Evolutionary conservation across 2,797 vertebrate species (phyloP).

Genomic region (Chaetodon trifasciatus): DNA sequence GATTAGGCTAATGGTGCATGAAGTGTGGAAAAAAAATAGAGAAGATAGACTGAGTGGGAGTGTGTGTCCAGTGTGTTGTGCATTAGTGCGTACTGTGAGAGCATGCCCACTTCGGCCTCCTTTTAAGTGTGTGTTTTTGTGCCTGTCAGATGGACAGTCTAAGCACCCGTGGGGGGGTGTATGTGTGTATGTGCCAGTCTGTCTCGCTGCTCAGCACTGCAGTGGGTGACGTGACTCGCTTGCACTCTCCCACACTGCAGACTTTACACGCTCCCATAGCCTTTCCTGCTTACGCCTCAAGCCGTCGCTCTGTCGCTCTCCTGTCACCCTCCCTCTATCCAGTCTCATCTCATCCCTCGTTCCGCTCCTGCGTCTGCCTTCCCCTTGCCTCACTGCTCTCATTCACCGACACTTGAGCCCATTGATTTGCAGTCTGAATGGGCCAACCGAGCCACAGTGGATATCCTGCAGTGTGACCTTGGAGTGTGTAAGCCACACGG

Average conservation of each 20-base stretch:
- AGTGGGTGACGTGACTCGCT: constrained; percentile 62
- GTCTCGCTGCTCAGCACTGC: constrained; percentile 58
- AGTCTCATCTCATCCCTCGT: constrained; percentile 23
- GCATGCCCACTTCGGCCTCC: constrained; percentile 40
- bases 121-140: constrained; percentile 27
- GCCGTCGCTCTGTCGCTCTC: constrained; percentile 3
- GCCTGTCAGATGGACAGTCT: constrained; percentile 52
- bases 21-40: constrained; percentile 27
- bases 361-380: constrained; percentile 7
- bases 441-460: constrained; percentile 37
- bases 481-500: constrained; percentile 37
- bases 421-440: constrained; percentile 77
- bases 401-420: constrained; percentile 69
- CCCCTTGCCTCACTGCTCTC: constrained; percentile 21
- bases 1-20: constrained; percentile 61
- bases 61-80: constrained; percentile 19
- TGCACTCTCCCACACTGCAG: constrained; percentile 55
- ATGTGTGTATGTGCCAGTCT: constrained; percentile 45
- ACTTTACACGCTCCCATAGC: constrained; percentile 13
- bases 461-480: constrained; percentile 72
- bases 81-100: constrained; percentile 42
- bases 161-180: constrained; percentile 33
- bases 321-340: neutral
- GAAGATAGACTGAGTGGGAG: constrained; percentile 2
- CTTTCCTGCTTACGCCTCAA: constrained; percentile 31